Evolutionary conservation across 2,113 vertebrate genomes (phyloP).

Genomic region (Dromiciops gliroides): DNA sequence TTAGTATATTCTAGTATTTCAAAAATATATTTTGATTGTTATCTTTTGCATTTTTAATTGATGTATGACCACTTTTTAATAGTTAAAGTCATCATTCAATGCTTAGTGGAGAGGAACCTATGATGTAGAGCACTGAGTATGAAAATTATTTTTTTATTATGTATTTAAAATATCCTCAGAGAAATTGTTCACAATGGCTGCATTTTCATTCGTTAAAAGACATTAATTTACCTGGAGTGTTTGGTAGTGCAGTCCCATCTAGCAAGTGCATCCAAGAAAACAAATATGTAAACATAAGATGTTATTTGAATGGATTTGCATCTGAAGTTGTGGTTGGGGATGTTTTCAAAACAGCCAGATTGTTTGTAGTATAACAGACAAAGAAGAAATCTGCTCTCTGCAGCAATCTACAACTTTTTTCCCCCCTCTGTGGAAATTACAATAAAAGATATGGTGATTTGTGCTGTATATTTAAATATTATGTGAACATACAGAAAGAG

Average conservation of each 20-base stretch:
- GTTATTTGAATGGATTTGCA: constrained; percentile 75
- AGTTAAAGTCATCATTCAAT: not conserved
- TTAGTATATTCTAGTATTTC: not conserved
- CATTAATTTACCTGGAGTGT: constrained; percentile 9
- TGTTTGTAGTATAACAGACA: constrained; percentile 58
- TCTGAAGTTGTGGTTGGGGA: constrained; percentile 77
- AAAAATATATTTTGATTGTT: not conserved
- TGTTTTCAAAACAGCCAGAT: constrained; percentile 77
- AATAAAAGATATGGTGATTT: not conserved
- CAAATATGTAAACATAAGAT: constrained; percentile 81
- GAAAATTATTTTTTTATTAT: not conserved
- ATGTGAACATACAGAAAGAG: not conserved
- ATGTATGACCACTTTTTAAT: not conserved
- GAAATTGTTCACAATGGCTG: not conserved
- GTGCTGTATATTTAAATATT: constrained; percentile 32
- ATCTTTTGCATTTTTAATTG: not conserved
- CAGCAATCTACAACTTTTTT: not conserved
- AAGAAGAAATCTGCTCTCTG: constrained; percentile 70
- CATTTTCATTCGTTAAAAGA: not conserved
- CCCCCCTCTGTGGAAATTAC: not conserved
- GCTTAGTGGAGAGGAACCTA: not conserved
- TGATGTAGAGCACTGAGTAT: not conserved
- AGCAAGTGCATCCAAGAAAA: constrained; percentile 76
- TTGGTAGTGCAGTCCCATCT: constrained; percentile 56
- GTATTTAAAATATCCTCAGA: not conserved